phyloP scores from a whole-genome alignment of 2,113 vertebrate genomes.

The Hucho hucho region DNA sequence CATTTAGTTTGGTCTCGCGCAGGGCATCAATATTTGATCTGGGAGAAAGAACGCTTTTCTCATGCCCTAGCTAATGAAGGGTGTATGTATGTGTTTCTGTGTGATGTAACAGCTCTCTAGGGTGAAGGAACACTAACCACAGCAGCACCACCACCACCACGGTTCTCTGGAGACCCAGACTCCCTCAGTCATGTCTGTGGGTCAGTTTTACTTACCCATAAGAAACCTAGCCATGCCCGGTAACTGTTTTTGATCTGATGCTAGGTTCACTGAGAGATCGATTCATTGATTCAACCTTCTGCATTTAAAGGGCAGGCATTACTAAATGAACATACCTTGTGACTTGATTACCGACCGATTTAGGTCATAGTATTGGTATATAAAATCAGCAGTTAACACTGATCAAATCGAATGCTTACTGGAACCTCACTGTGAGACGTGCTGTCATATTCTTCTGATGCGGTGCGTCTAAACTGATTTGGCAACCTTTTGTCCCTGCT shows the following conservation, averaged over 20 bases:
- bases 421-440: slow-evolving; percentile 40
- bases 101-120: slow-evolving; percentile 33
- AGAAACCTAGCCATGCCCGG: slow-evolving; percentile 8
- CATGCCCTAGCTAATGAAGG: slow-evolving; percentile 56
- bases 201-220: neutral
- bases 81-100: neutral
- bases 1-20: slow-evolving; percentile 55
- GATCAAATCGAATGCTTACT: slow-evolving; percentile 61
- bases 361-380: slow-evolving; percentile 44
- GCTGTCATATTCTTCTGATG: slow-evolving; percentile 65
- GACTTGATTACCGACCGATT: slow-evolving; percentile 60
- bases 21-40: slow-evolving; percentile 69
- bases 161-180: slow-evolving; percentile 19
- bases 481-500: slow-evolving; percentile 70
- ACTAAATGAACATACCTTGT: slow-evolving; percentile 54
- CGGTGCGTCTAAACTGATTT: slow-evolving; percentile 71
- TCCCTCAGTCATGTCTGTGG: too few relatives aligned
- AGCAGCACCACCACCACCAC: neutral
- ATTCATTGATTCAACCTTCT: slow-evolving; percentile 41
- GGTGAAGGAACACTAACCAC: slow-evolving; percentile 6
- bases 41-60: slow-evolving; percentile 56
- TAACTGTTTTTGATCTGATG: slow-evolving; percentile 29
- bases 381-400: slow-evolving; percentile 68
- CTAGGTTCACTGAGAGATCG: slow-evolving; percentile 37
- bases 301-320: slow-evolving; percentile 54